Conservation (phyloP, 2,113 vertebrate species). For the Pogona vitticeps region DNA sequence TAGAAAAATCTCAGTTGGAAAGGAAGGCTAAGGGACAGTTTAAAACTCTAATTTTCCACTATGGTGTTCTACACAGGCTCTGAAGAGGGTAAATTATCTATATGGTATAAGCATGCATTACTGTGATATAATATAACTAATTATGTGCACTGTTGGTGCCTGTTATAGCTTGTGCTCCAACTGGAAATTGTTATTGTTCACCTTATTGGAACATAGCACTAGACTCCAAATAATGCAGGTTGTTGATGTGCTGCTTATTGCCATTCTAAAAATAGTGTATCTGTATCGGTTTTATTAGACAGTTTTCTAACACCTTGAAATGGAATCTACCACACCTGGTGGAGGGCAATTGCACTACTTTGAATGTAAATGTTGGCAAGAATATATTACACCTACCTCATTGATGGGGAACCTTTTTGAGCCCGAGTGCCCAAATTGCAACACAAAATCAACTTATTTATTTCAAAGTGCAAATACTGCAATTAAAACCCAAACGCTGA, state of each 20-base stretch:
- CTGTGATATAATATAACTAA: slow-evolving; percentile 9
- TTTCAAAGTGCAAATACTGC: no score
- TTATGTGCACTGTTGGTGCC: slow-evolving; percentile 1
- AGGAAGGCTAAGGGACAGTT: background rate
- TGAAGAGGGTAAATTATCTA: background rate
- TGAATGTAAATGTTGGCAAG: no score
- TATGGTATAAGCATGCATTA: background rate
- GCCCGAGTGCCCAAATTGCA: no score
- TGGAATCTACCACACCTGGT: no score
- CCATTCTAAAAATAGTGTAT: background rate
- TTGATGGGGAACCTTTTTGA: no score
- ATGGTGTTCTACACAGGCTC: background rate
- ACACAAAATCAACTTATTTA: no score
- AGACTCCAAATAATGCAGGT: background rate
- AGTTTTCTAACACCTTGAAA: no score
- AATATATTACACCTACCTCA: no score
- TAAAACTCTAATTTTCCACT: background rate
- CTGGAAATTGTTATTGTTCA: slow-evolving; percentile 8
- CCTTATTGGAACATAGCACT: background rate
- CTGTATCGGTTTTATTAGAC: background rate
- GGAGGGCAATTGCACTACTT: no score
- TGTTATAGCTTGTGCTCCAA: background rate
- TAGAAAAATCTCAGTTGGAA: background rate
- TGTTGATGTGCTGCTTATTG: background rate
- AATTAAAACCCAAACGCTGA: no score